A percentile compares a stretch with the other conserved stretches of the same genome.
phyloP scores from a whole-genome alignment of 2,888 invertebrate genomes.

The Phyto melanocephala region DNA sequence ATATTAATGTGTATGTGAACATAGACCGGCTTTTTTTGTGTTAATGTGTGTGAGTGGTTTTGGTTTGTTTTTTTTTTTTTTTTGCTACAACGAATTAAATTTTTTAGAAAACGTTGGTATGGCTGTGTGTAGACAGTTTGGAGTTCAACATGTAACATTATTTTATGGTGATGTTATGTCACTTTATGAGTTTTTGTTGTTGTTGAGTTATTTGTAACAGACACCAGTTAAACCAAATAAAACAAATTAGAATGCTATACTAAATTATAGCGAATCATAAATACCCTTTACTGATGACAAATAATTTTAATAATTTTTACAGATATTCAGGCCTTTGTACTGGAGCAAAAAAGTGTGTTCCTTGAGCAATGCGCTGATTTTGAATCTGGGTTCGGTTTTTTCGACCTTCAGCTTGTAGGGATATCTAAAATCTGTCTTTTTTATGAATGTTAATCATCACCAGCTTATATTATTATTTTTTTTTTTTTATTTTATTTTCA shows the following conservation, averaged over 20 bases:
- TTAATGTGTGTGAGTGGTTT: neutral
- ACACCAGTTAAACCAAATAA: neutral
- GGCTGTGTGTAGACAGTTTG: neutral
- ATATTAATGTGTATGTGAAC: neutral
- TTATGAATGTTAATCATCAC: no score
- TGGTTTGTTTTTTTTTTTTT: neutral
- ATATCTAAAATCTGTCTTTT: no score
- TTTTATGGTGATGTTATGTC: constrained; percentile 53
- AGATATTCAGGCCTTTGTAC: no score
- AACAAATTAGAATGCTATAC: neutral
- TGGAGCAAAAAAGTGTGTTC: no score
- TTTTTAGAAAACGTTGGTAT: neutral
- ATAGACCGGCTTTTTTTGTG: neutral
- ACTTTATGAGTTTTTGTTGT: constrained; percentile 21
- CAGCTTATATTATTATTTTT: no score
- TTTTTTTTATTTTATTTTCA: no score
- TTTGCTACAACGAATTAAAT: neutral
- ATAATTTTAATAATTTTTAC: no score
- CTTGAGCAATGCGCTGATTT: no score
- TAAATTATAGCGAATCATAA: no score
- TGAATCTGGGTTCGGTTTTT: no score
- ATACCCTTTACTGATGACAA: no score
- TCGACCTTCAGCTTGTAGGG: no score
- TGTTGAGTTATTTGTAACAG: neutral
- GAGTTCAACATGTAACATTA: constrained; percentile 53